A percentile compares a stretch with the other conserved stretches of the same genome.
phyloP scores from a whole-genome alignment of 2,113 vertebrate genomes.

The Dendrocopos noguchii region DNA sequence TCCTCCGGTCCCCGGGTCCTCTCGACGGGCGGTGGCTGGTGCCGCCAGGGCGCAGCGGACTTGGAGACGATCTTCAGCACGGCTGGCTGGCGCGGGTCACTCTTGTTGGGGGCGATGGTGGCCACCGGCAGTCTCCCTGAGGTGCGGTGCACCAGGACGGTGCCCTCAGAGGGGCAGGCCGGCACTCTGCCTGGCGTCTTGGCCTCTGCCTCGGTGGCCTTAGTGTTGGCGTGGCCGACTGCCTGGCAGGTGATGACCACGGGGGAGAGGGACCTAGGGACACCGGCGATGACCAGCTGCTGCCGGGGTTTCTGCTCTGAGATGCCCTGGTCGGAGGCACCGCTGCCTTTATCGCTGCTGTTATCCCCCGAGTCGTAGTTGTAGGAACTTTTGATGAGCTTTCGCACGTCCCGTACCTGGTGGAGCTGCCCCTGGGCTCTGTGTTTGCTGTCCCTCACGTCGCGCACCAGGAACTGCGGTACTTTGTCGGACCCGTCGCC shows the following conservation, averaged over 20 bases:
- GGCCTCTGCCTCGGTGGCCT: conserved; percentile 35
- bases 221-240: conserved; percentile 78
- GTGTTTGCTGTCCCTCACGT: conserved; percentile 88
- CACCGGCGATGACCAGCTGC: conserved; percentile 64
- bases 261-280: conserved; percentile 80
- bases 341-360: conserved; percentile 75
- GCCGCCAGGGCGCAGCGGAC: conserved; percentile 68
- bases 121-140: conserved; percentile 75
- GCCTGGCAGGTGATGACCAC: conserved; percentile 95
- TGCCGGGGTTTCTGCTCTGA: conserved; percentile 78
- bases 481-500: conserved; percentile 85
- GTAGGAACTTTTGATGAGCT: conserved; percentile 92
- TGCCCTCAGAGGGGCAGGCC: conserved; percentile 76
- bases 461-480: conserved; percentile 92
- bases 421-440: conserved; percentile 88
- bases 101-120: conserved; percentile 78
- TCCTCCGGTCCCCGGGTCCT: conserved; percentile 70
- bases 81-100: conserved; percentile 67
- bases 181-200: background rate
- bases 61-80: conserved; percentile 81
- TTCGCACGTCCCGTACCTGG: conserved; percentile 94
- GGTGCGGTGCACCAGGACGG: conserved; percentile 74
- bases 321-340: conserved; percentile 73
- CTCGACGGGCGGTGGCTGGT: conserved; percentile 68
- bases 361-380: conserved; percentile 85